These are phyloP conservation scores for Tokudaia muenninki DNA, from an alignment of 2,797 vertebrate genomes.

Conservation along the genomic window DNA sequence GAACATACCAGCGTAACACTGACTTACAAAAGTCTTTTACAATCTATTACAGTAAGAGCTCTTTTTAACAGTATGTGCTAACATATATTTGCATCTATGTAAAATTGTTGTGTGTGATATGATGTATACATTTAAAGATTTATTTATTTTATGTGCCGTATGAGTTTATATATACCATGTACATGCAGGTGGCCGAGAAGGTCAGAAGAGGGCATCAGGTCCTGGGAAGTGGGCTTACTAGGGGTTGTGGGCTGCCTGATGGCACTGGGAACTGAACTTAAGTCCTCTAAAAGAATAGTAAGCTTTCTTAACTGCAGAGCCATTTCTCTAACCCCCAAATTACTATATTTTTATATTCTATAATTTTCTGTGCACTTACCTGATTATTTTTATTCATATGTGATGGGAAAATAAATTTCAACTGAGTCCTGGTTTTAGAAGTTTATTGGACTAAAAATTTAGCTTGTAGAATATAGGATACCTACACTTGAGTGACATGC, in stretches of 20 bases:
- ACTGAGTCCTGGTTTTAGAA: neutral
- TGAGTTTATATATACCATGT: neutral
- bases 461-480: constrained; percentile 25
- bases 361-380: constrained; percentile 21
- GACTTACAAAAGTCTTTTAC: constrained; percentile 51
- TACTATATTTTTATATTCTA: neutral
- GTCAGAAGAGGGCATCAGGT: neutral
- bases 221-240: neutral
- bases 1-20: neutral
- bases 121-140: neutral
- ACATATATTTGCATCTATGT: constrained; percentile 16
- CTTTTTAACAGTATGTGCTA: constrained; percentile 48
- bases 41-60: constrained; percentile 52
- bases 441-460: constrained; percentile 45
- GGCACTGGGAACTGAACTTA: neutral
- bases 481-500: neutral
- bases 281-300: neutral
- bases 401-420: constrained; percentile 46
- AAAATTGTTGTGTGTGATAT: neutral
- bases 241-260: neutral
- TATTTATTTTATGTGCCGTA: neutral
- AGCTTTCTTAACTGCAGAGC: neutral
- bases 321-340: neutral
- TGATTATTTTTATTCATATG: constrained; percentile 59
- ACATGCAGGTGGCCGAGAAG: neutral